Evolutionary conservation across 1,140 invertebrate species (phyloP).

Genomic region (Theocolax elegans): DNA sequence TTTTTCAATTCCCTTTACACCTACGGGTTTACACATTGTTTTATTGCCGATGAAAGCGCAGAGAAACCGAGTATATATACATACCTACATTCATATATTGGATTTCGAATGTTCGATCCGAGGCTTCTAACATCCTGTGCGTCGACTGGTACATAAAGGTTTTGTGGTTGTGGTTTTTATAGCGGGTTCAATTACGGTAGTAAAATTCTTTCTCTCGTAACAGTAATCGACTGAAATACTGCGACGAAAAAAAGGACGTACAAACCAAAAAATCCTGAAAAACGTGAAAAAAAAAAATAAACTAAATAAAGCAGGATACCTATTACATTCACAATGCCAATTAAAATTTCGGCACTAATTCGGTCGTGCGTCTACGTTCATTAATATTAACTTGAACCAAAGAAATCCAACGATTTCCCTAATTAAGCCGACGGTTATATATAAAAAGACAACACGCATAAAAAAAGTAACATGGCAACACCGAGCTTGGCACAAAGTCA

Average conservation of each 20-base stretch:
- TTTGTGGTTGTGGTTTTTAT: slow-evolving; percentile 25
- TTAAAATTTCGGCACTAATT: slow-evolving; percentile 27
- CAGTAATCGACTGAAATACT: slow-evolving; percentile 19
- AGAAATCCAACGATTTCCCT: slow-evolving; percentile 24
- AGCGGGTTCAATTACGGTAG: slow-evolving; percentile 5
- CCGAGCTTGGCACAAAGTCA: slow-evolving; percentile 20
- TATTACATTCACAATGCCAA: background rate
- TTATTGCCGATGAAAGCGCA: slow-evolving; percentile 16
- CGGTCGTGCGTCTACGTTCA: background rate
- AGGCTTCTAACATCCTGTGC: background rate
- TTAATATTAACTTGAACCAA: slow-evolving; percentile 20
- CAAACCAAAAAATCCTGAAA: background rate
- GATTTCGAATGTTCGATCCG: slow-evolving; percentile 27
- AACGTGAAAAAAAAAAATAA: background rate
- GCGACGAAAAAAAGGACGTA: background rate
- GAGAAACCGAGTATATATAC: background rate
- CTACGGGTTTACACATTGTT: slow-evolving; percentile 7
- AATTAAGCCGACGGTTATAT: slow-evolving; percentile 19
- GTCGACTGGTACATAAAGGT: background rate
- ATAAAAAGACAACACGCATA: background rate
- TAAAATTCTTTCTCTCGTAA: slow-evolving; percentile 26
- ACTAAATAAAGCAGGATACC: background rate
- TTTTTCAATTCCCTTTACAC: slow-evolving; percentile 12
- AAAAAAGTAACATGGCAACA: background rate
- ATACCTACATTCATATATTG: slow-evolving; percentile 24